These are phyloP conservation scores for Lepas anatifera DNA, from an alignment of 2,888 invertebrate species.

Conservation along the genomic window DNA sequence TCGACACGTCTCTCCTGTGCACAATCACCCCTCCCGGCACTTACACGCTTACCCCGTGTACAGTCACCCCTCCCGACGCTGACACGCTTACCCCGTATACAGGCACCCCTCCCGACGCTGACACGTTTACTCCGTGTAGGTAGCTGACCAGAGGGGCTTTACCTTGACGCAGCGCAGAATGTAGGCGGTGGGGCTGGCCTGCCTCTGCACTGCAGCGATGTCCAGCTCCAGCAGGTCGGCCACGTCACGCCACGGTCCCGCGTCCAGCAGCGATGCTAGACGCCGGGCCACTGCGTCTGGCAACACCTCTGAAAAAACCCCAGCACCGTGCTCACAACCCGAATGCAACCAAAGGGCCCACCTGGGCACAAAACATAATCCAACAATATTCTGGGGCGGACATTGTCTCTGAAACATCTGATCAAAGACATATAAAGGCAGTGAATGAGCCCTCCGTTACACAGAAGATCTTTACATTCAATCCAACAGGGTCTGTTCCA, in stretches of 20 bases:
- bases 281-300: neutral
- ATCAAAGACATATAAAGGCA: neutral
- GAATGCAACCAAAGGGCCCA: neutral
- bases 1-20: neutral
- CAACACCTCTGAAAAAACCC: neutral
- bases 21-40: neutral
- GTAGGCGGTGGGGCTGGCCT: neutral
- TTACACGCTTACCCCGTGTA: neutral
- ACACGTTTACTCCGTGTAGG: neutral
- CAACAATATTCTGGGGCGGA: neutral
- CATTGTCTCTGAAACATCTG: neutral
- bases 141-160: too few species aligned
- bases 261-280: neutral
- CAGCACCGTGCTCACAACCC: neutral
- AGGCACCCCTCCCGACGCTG: neutral
- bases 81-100: neutral
- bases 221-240: neutral
- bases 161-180: neutral
- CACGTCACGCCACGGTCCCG: neutral
- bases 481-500: too few species aligned
- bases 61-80: neutral
- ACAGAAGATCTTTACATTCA: neutral
- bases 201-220: neutral
- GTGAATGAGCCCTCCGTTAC: neutral
- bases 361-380: neutral